Evolutionary conservation across 2,113 vertebrate species (phyloP).

Genomic region (Ptyas mucosa): DNA sequence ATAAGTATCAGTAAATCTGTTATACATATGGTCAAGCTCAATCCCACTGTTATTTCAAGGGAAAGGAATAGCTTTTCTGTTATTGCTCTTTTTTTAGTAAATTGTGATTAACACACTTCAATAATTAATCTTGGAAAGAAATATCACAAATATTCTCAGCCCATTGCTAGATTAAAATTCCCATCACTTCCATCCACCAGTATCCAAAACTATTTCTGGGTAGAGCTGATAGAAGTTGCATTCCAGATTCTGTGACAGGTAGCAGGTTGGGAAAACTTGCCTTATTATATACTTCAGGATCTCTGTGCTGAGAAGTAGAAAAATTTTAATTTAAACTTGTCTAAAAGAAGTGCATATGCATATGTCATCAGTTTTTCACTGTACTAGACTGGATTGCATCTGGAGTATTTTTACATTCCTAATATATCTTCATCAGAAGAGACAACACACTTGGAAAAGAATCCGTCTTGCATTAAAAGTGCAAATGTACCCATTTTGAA

Average conservation of each 20-base stretch:
- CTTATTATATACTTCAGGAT: background rate
- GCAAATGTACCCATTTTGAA: slow-evolving; percentile 38
- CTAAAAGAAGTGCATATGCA: background rate
- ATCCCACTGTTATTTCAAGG: background rate
- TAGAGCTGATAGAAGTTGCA: background rate
- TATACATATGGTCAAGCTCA: no score
- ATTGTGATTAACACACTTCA: background rate
- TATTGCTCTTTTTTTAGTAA: background rate
- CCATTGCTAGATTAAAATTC: background rate
- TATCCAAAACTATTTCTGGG: background rate
- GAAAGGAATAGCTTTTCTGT: background rate
- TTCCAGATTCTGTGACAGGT: background rate
- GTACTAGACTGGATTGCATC: background rate
- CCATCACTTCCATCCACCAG: background rate
- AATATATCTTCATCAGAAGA: slow-evolving; percentile 29
- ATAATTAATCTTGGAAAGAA: background rate
- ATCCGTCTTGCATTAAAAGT: background rate
- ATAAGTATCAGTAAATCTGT: background rate
- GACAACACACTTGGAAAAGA: slow-evolving; percentile 14
- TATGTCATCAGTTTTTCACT: background rate
- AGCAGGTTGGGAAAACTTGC: background rate
- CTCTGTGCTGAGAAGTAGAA: no score
- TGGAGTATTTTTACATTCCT: background rate
- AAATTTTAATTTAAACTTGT: background rate
- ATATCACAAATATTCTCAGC: background rate